These are phyloP conservation scores for Sipha flava DNA, from an alignment of 1,140 invertebrate species.

Conservation along the genomic window DNA sequence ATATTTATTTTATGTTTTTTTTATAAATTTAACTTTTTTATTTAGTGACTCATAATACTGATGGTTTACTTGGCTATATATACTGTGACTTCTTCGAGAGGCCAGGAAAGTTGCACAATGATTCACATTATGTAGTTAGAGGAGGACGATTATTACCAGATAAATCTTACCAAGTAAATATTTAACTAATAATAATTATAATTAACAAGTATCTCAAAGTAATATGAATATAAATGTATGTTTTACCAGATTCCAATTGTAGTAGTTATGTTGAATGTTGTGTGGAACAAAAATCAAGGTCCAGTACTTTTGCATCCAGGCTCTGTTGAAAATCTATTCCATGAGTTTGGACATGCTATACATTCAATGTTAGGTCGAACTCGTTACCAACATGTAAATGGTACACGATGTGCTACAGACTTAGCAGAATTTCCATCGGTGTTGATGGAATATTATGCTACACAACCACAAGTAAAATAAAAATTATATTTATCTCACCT, in stretches of 20 bases:
- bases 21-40: not conserved
- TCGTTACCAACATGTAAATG: conserved; percentile 92
- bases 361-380: conserved; percentile 97
- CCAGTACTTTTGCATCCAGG: conserved; percentile 74
- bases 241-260: conserved; percentile 73
- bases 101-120: conserved; percentile 82
- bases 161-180: conserved; percentile 69
- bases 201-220: not conserved
- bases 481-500: too few species aligned
- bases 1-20: not conserved
- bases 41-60: conserved; percentile 59
- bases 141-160: conserved; percentile 74
- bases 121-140: conserved; percentile 97
- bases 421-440: conserved; percentile 97
- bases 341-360: conserved; percentile 98
- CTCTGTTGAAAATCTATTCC: conserved; percentile 93
- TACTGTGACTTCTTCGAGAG: conserved; percentile 97
- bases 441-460: conserved; percentile 96
- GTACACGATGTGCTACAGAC: conserved; percentile 93
- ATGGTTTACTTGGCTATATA: conserved; percentile 81
- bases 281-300: conserved; percentile 58
- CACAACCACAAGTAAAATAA: conserved; percentile 64
- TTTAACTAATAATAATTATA: not conserved
- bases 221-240: conserved; percentile 34
- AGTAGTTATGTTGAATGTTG: conserved; percentile 85